Evolutionary conservation across 2,113 vertebrate species (phyloP), one percentile per base, ranked within the genome.

Genomic region (Circaetus cinerascens): DNA sequence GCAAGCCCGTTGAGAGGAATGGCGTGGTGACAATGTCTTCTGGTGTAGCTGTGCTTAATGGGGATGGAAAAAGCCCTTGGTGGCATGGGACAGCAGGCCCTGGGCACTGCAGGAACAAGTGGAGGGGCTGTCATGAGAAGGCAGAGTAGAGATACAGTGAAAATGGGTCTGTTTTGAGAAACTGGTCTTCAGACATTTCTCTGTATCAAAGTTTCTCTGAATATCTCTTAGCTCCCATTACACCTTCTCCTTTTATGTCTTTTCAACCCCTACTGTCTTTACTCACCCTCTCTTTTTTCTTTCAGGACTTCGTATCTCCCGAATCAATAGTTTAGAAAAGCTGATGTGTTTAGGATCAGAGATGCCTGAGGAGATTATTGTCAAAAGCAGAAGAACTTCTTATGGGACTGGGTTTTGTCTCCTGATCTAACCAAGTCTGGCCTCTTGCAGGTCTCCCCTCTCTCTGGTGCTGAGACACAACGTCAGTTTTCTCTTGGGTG

Each of bases 21-120:
- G 0, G 18, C 7, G 5, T 66, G 29, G 38, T 75, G 30, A 13
- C 11, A 19, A 3, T 14, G 14, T n/a, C 25, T 67, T 75, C n/a
- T 83, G 11, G 3, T 48, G 29, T 18, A 38, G 22, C 11, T 80
- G 34, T 51, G 7, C 18, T 78, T 34, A 55, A 9, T 3, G 13
- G 22, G 20, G 8, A 38, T 45, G 12, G 40, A 34, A 10, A 25
- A 38, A 64, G n/a, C 10, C 36, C 32, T 34, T n/a, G 13, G 16
- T 84, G 43, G 3, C 21, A 68, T 25, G 23, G 46, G 7, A 34
- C 51, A 11, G 12, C 50, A 88, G 45, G 17, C 29, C 19, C 32
- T 68, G 45, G 40, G 7, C 23, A 18, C 34, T 75, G 23, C 0
- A 0, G 30, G 7, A 76, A 32, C 3, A 25, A 38, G 9, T 22